Percentiles rank a stretch among this genome's conserved stretches.
Evolutionary conservation across 2,113 vertebrate genomes (phyloP).

Genomic region (Arenaria interpres): DNA sequence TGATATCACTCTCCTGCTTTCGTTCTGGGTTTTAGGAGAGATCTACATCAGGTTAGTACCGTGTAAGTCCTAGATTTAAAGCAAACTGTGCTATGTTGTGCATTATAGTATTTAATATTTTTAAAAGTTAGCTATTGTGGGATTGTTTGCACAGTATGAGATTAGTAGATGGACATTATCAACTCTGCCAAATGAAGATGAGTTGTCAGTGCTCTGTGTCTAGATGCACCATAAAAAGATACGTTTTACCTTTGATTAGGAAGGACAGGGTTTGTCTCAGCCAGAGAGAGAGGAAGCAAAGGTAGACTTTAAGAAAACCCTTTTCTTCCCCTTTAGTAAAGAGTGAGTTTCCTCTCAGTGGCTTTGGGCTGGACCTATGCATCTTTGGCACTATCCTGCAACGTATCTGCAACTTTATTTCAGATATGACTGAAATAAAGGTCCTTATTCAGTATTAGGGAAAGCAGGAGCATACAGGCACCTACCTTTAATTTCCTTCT

Average conservation of each 20-base stretch:
- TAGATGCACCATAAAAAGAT: not conserved
- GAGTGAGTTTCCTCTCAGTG: not conserved
- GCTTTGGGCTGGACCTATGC: not conserved
- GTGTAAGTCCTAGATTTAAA: not conserved
- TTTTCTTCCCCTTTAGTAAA: not conserved
- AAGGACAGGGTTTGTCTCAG: not conserved
- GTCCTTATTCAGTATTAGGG: conserved; percentile 1
- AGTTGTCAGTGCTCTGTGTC: not conserved
- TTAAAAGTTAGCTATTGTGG: not conserved
- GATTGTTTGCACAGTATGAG: not conserved
- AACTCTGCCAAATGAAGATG: not conserved
- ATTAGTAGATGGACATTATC: not conserved
- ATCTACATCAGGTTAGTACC: not conserved
- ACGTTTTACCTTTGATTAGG: not conserved
- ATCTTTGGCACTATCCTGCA: not conserved
- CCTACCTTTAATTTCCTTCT: conserved; percentile 34
- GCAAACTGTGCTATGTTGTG: not conserved
- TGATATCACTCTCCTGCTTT: not conserved
- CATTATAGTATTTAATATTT: not conserved
- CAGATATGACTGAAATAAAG: conserved; percentile 5
- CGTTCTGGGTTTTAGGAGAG: not conserved
- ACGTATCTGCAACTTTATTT: no score
- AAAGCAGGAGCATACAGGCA: not conserved
- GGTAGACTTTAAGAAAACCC: not conserved
- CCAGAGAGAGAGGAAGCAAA: not conserved